A percentile compares a stretch with the other conserved stretches of the same genome.
Conservation (phyloP, 2,113 vertebrate species). For the Dasypus novemcinctus region DNA sequence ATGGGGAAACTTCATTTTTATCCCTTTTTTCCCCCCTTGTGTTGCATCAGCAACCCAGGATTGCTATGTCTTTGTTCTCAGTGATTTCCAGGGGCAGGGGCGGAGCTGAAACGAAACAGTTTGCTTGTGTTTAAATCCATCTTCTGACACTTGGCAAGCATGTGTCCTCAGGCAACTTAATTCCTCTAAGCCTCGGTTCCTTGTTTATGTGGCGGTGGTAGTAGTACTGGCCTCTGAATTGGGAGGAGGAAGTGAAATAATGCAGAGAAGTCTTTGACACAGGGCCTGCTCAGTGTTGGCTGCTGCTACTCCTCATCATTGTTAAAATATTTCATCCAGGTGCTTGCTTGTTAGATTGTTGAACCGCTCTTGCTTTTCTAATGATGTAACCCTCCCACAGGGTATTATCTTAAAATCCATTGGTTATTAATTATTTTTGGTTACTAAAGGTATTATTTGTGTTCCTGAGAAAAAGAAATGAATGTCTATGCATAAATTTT, state of each 20-base stretch:
- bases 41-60: background rate
- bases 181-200: background rate
- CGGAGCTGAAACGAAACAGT: background rate
- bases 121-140: conserved; percentile 9
- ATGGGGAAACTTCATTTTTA: background rate
- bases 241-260: background rate
- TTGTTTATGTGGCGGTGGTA: background rate
- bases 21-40: background rate
- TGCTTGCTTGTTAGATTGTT: background rate
- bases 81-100: conserved; percentile 14
- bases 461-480: conserved; percentile 26
- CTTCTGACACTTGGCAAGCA: conserved; percentile 27
- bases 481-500: background rate
- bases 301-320: background rate
- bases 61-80: background rate
- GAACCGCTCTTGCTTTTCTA: background rate
- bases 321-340: background rate
- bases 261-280: background rate
- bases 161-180: conserved; percentile 49
- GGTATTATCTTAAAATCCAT: background rate
- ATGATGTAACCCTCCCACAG: background rate
- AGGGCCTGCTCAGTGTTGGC: background rate
- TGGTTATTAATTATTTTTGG: background rate
- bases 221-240: background rate
- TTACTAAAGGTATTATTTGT: conserved; percentile 34